Evolutionary conservation across 1,140 invertebrate genomes (phyloP), one percentile per base, ranked within the genome.

Genomic region (Plectus sambesii): DNA sequence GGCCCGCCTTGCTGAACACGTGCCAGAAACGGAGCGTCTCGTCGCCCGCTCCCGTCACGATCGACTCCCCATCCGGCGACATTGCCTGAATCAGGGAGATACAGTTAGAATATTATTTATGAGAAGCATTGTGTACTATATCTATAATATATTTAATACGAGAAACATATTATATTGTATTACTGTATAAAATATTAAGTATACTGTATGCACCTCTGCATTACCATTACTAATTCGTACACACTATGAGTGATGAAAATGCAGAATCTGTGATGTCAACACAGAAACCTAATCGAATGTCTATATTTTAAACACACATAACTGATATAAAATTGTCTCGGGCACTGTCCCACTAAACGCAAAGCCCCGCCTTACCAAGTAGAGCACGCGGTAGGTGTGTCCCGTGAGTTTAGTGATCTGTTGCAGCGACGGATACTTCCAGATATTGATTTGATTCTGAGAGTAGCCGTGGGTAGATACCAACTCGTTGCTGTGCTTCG

Each of bases 21-120:
- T 97, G 97, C 93, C 93, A 98, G 73, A 98, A 98, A 12, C 94
- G 75, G 5, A 99, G 74, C 1, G 94, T 99, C 72, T 99, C 94
- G 72, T 99, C 94, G 0, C 93, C 94, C 15, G 93, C 93, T 6
- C 93, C 94, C 0, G 94, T 99, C 0, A 99, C 94, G 53, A 99
- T 99, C 1, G 92, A 88, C 71, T 98, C 92, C 17, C 93, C 94
- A 73, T 98, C 92, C 0, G 94, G 94, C 26, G 90, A 97, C 76
- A 98, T 82, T 0, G 93, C 93, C 75, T 76, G 51, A 29, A 65
- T 44, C 33, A 29, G 6, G 25, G 15, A 45, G 6, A 25, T 24
- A 2, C n/a, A n/a, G n/a, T n/a, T 24, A 2, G 1, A 27, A 55
- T 12, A 59, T 26, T 8, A 46, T 39, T 25, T 27, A 9, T 33